Evolutionary conservation across 2,797 vertebrate genomes (phyloP), one percentile per base, ranked within the genome.

Genomic region (Hydrolagus colliei): DNA sequence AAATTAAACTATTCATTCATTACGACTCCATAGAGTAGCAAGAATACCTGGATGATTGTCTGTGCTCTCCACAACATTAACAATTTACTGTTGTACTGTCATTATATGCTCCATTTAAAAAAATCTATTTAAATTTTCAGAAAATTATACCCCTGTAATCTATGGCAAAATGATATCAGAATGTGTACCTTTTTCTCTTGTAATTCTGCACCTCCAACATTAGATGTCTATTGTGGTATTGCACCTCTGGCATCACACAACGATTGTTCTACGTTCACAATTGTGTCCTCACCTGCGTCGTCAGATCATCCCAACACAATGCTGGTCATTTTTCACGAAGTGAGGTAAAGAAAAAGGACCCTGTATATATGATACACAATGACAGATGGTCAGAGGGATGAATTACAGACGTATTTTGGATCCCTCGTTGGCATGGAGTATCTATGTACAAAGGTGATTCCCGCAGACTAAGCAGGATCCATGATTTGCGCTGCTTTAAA

Each of bases 131-230:
- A 32, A 16, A 84, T 32, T 84, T 71, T 35, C 16, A 10, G 71
- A 84, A 35, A 84, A 41, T 18, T 71, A 52, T 68, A 68, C 22
- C 65, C 16, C 18, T 71, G 79, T 68, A 84, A 68, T 71, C 62
- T 12, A 68, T 20, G 65, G 27, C 65, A 71, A 32, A 71, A 52
- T 2, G 35, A 20, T 84, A 84, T 11, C 18, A 71, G 62, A 80
- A 80, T 18, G 32, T 71, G 10, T 32, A 71, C 14, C 52, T 84
- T 84, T 11, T 41, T 84, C 68, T 71, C 27, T 35, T 84, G 65
- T 84, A 84, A 80, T 84, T 84, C 65, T 84, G 32, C 65, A 41
- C 79, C 9, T 84, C 16, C 32, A 84, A 68, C 65, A 84, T 68
- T 84, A 35, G 65, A 71, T 8, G 12, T 71, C 27, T 18, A 68